Conservation (phyloP, 2,113 vertebrate genomes). For the Rhinolophus ferrumequinum region DNA sequence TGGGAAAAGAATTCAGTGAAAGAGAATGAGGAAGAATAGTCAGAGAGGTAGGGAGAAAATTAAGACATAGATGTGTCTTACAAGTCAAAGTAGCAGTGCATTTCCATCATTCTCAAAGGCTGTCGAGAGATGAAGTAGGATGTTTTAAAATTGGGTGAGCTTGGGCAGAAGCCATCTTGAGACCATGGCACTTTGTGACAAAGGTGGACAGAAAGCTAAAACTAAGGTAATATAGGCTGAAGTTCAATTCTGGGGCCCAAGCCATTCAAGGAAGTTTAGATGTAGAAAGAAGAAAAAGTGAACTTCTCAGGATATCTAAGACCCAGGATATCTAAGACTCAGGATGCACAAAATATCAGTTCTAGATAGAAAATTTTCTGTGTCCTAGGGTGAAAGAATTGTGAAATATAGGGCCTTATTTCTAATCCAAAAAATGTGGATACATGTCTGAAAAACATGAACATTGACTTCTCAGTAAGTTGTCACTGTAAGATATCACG, state of each 20-base stretch:
- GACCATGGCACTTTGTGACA: neutral
- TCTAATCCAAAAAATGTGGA: neutral
- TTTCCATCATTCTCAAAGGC: neutral
- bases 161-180: neutral
- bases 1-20: neutral
- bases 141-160: neutral
- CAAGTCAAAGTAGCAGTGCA: neutral
- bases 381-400: neutral
- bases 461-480: neutral
- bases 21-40: neutral
- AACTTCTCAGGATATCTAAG: neutral
- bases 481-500: neutral
- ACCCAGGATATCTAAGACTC: neutral
- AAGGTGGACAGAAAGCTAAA: neutral
- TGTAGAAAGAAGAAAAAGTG: neutral
- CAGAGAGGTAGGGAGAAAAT: neutral
- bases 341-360: neutral
- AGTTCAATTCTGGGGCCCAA: neutral
- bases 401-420: neutral
- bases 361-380: neutral
- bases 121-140: neutral
- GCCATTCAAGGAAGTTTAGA: neutral
- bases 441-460: neutral
- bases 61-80: neutral
- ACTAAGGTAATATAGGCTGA: neutral